A percentile compares a stretch with the other conserved stretches of the same genome.
These are phyloP conservation scores for Chamaetylas fuelleborni DNA, from an alignment of 2,113 vertebrate genomes.

Conservation along the genomic window DNA sequence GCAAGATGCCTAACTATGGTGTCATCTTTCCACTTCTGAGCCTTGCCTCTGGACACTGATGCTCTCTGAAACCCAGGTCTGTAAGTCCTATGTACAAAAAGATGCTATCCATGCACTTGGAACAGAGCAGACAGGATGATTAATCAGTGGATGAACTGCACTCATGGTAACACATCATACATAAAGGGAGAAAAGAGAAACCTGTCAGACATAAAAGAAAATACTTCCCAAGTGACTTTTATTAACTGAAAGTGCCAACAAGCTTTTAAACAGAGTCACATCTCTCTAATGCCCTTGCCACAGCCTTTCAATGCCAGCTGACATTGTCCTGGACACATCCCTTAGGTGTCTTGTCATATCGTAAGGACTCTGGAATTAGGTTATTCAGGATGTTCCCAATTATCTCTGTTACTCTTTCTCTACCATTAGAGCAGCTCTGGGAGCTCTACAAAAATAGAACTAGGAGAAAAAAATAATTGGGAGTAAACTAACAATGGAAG, in stretches of 20 bases:
- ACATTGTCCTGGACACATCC: conserved; percentile 28
- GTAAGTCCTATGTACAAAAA: rapidly evolving
- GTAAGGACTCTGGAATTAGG: background rate
- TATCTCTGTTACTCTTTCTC: conserved; percentile 9
- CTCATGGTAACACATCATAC: background rate
- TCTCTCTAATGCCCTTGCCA: background rate
- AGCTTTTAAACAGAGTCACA: background rate
- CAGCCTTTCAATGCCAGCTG: background rate
- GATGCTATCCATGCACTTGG: rapidly evolving
- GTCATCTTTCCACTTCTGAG: background rate
- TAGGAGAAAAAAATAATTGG: background rate
- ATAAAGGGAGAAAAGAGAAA: background rate
- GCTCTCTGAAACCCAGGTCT: background rate
- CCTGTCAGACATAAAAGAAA: conserved; percentile 4
- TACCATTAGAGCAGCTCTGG: background rate
- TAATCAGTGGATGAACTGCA: background rate
- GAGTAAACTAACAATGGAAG: conserved; percentile 19
- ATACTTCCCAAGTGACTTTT: background rate
- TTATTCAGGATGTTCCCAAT: conserved; percentile 40
- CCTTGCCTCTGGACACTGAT: background rate
- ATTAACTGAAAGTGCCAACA: background rate
- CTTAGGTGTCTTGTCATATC: conserved; percentile 4
- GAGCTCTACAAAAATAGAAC: conserved; percentile 24
- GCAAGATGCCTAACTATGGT: background rate
- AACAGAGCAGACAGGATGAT: background rate